Base-by-base conservation (phyloP, 2,888 invertebrate species). In the Drosophila pseudotalamancana region DNA sequence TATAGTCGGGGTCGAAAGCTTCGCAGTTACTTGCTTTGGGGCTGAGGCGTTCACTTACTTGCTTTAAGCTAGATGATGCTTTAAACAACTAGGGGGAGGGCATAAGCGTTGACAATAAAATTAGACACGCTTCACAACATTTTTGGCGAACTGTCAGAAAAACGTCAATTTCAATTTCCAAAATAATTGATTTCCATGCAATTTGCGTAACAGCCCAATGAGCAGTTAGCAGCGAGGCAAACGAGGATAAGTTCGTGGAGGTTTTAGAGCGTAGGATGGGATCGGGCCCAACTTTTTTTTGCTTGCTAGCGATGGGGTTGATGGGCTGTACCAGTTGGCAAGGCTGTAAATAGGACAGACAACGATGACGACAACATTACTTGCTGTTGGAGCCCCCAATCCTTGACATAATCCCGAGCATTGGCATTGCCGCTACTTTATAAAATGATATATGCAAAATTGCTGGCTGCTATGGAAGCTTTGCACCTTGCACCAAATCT, bases 171-270 rank as follows among this genome's bases (percentile, higher is more conserved):
- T 88, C 81, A 85, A 88, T 89, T 82, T 87, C 54, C 50, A 79
- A 76, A 81, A 87, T 89, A 89, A 89, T 89, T 89, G 88, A 89
- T 88, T 89, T 83, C 71, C 79, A 79, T 73, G 76, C 77, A 85
- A 85, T 87, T 83, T 83, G 69, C 73, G 73, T 84, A 74, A 80
- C 65, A 67, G 76, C 80, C 74, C 78, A 82, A 82, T 83, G 73
- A 85, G 82, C 78, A 72, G 69, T 74, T 69, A 72, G 53, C 69
- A 25, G 51, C 14, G 39, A 27, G 46, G 39, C 29, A 16, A 45
- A 37, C 55, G 12, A 19, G 40, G 21, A 40, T 37, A 34, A 11
- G 60, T 19, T 18, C 18, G 32, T n/a, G 39, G 54, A 40, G 31
- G 25, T 25, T 16, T 45, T 18, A 27, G 35, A 12, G 45, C 23